Evolutionary conservation across 2,888 invertebrate species (phyloP), one percentile per base, ranked within the genome.

Genomic region (Petrolisthes cinctipes): DNA sequence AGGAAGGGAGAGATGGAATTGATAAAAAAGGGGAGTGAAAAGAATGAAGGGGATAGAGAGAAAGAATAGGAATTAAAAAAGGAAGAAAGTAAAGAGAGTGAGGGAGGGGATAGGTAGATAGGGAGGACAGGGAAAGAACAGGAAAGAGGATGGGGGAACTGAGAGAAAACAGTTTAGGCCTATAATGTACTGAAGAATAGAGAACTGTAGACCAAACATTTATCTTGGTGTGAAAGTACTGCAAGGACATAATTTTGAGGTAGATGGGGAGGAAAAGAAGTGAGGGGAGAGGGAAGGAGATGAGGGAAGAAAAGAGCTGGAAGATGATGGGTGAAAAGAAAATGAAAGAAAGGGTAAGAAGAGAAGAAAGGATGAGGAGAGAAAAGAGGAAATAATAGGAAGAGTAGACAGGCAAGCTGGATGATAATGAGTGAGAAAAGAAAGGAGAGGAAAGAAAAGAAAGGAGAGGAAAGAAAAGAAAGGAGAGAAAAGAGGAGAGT

Each of bases 391-490:
- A 56, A 79, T 11, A 79, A n/a, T 17, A n/a, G 14, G 14, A 78
- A 53, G 51, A 53, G 51, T 23, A 78, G 37, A 78, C 51, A 78
- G 37, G 51, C 4, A 78, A 53, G 51, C 51, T 5, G 78, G 51
- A 9, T 51, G 7, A 51, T 6, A 78, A 53, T 51, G 37, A 78
- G 78, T 51, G 78, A 78, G 78, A 78, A 53, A 78, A 9, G 37
- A 37, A 51, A 37, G 37, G 78, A 78, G 78, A 78, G 78, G 78
- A 78, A 53, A 78, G 78, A 78, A 53, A 78, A 53, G 51, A 53
- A 78, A 53, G 51, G 78, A 78, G 78, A 78, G 78, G 51, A 53
- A 78, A 53, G 51, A 53, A 78, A 53, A 78, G 78, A 78, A 53
- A 78, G 78, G n/a, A n/a, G 56, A n/a, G n/a, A 56, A 54, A 56